Evolutionary conservation across 2,797 vertebrate genomes (phyloP).

Genomic region (Caiman crocodilus): DNA sequence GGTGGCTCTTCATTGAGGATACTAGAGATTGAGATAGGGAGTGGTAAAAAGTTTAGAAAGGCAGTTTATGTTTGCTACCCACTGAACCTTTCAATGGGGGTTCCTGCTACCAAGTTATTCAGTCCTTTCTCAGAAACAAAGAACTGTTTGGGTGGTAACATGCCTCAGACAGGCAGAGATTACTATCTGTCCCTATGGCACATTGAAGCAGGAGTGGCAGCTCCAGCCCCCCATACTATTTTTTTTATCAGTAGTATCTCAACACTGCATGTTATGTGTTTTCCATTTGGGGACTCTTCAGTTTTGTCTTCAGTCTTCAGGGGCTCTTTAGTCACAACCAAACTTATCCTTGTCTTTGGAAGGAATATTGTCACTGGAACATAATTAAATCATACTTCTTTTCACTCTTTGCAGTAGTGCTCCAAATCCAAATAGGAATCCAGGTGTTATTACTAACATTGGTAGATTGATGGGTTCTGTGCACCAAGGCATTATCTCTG

Average conservation of each 20-base stretch:
- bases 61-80: not conserved
- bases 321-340: not conserved
- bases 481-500: too few species aligned
- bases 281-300: not conserved
- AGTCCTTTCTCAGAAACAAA: not conserved
- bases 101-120: not conserved
- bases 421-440: not conserved
- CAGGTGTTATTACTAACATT: not conserved
- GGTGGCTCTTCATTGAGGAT: not conserved
- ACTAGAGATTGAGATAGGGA: not conserved
- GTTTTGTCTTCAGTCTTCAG: not conserved
- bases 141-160: not conserved
- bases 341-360: not conserved
- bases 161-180: not conserved
- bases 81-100: not conserved
- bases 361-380: not conserved
- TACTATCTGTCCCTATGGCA: not conserved
- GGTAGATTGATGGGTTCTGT: not conserved
- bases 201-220: accelerated
- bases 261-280: not conserved
- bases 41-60: not conserved
- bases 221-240: not conserved
- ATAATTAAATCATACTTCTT: not conserved
- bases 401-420: not conserved
- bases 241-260: not conserved